Evolutionary conservation across 2,113 vertebrate genomes (phyloP), one percentile per base, ranked within the genome.

Genomic region (Anoura caudifer): DNA sequence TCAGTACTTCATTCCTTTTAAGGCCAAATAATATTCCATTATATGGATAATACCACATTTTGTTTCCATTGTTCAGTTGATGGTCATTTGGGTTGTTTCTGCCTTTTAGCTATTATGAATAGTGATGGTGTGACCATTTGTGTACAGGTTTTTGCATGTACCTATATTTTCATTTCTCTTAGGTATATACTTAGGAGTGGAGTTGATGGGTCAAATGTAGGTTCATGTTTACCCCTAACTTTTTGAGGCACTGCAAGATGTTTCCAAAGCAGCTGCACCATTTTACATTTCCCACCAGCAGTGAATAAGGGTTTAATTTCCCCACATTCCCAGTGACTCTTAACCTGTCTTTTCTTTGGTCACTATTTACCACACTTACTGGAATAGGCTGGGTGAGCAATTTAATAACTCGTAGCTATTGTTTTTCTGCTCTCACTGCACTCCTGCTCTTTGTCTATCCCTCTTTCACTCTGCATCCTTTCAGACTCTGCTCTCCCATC

Each of bases 101-200:
- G 10, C 24, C 4, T 97, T 89, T 87, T 90, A 41, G 47, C 28
- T 90, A 41, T 87, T 88, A 87, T 19, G 14, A 94, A 84, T 87
- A 87, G 65, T 89, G 50, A 2, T 79, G 72, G 14, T 95, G 2
- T 45, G 52, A 88, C 54, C 19, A 52, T 95, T 63, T 52, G 20
- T 43, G 14, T 84, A 19, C 26, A 76, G 77, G 31, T 87, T 87
- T 81, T 86, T 75, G 20, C 85, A 43, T 91, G 41, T 54, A 69
- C 17, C 36, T 79, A 11, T 24, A 28, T 84, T 90, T 93, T 91
- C 31, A 61, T 93, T 90, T 75, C 22, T 90, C 43, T 63, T 70
- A 45, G 43, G 15, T 91, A 41, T 54, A 17, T 89, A 72, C 5
- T 12, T 92, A 82, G 41, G 43, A 89, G 15, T 81, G 26, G 11